Percentiles rank a stretch among this genome's conserved stretches.
Evolutionary conservation across 2,888 invertebrate species (phyloP).

Genomic region (Dusona sp.): DNA sequence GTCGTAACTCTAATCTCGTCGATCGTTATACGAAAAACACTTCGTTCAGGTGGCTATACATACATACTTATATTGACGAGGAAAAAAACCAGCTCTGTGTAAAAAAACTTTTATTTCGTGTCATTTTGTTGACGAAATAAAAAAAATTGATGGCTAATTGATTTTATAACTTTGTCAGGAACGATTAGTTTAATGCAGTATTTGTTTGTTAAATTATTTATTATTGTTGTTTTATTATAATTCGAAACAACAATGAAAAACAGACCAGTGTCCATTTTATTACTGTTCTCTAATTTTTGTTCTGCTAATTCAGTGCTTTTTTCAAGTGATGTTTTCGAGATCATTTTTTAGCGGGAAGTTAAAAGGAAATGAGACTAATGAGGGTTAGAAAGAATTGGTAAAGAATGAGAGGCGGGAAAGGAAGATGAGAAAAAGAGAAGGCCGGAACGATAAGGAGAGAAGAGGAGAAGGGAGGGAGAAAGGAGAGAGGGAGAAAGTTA

Average conservation of each 20-base stretch:
- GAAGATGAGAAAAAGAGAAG: constrained; percentile 1
- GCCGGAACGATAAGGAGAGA: background rate
- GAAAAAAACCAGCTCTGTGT: background rate
- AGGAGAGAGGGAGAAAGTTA: constrained; percentile 29
- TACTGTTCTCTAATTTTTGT: too few relatives aligned
- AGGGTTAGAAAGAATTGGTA: background rate
- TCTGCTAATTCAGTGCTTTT: background rate
- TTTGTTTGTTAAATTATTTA: background rate
- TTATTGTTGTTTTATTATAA: background rate
- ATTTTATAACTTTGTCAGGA: too few relatives aligned
- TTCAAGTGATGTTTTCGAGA: background rate
- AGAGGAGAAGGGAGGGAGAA: constrained; percentile 12
- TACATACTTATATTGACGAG: background rate
- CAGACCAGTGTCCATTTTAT: background rate
- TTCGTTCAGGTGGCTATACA: constrained; percentile 7
- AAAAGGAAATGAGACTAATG: background rate
- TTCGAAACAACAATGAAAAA: background rate
- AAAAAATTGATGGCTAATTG: background rate
- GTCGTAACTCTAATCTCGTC: constrained; percentile 64
- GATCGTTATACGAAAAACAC: constrained; percentile 58
- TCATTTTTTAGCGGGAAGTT: background rate
- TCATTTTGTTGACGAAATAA: background rate
- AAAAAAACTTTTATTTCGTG: constrained; percentile 11
- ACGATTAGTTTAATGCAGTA: background rate
- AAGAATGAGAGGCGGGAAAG: constrained; percentile 9